Evolutionary conservation across 2,797 vertebrate species (phyloP).

Genomic region (Typhlichthys subterraneus): DNA sequence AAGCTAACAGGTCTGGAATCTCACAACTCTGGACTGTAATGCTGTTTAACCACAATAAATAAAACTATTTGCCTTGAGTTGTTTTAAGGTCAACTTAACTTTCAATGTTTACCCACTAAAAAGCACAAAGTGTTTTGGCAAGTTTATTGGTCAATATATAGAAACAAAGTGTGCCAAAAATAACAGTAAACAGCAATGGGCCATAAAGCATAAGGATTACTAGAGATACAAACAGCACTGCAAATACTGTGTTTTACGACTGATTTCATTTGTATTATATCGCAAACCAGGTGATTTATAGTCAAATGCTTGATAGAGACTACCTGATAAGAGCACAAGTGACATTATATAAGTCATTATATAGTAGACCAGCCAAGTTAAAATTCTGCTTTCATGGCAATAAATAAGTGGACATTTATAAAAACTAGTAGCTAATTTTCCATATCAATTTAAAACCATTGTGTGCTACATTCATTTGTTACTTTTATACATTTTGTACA

Average conservation of each 20-base stretch:
- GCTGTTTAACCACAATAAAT: not conserved
- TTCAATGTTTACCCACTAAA: no score
- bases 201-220: constrained; percentile 48
- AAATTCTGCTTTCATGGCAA: constrained; percentile 49
- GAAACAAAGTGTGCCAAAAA: constrained; percentile 50
- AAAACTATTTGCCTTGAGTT: no score
- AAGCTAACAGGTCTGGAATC: not conserved
- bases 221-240: constrained; percentile 54
- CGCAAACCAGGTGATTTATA: constrained; percentile 12
- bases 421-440: constrained; percentile 55
- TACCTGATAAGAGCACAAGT: constrained; percentile 30
- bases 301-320: constrained; percentile 35
- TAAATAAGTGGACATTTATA: constrained; percentile 57
- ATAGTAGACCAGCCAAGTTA: constrained; percentile 26
- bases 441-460: constrained; percentile 45
- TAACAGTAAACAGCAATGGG: constrained; percentile 60
- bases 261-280: constrained; percentile 33
- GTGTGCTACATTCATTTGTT: constrained; percentile 70
- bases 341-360: constrained; percentile 14
- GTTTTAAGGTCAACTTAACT: no score
- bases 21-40: not conserved
- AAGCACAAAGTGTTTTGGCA: constrained; percentile 39
- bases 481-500: constrained; percentile 61
- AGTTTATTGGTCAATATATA: constrained; percentile 65
- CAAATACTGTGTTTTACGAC: constrained; percentile 42